Percentiles rank a stretch among this genome's conserved stretches.
phyloP scores from a whole-genome alignment of 2,113 vertebrate species.

The Nothocercus julius region DNA sequence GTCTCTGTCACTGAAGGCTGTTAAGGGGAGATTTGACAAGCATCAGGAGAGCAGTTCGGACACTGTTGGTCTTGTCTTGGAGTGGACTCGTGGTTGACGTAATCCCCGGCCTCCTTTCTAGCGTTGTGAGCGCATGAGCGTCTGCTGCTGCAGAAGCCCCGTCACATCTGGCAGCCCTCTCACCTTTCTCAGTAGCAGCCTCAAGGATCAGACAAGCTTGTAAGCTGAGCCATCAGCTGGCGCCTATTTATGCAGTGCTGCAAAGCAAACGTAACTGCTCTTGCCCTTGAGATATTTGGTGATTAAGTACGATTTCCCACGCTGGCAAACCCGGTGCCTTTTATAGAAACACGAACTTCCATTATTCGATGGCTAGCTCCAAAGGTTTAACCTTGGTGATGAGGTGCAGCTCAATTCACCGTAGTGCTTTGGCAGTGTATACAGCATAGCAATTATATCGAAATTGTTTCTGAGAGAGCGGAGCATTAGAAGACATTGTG shows the following conservation, averaged over 20 bases:
- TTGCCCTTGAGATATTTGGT: constrained; percentile 44
- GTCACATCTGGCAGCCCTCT: neutral
- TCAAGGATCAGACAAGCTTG: neutral
- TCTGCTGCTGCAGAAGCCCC: neutral
- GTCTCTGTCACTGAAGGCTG: neutral
- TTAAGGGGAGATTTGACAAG: neutral
- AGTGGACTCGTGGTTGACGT: accelerated
- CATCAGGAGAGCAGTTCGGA: neutral
- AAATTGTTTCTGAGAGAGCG: neutral
- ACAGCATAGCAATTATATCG: neutral
- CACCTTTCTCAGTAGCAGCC: neutral
- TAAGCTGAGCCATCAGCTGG: neutral
- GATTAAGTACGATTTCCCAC: constrained; percentile 1
- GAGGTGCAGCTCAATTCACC: neutral
- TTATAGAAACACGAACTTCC: constrained; percentile 9
- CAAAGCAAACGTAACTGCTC: neutral
- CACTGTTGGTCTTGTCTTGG: accelerated
- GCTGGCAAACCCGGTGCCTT: neutral
- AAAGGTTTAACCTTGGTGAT: neutral
- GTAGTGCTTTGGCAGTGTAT: neutral
- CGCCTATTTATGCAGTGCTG: neutral
- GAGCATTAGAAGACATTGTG: neutral
- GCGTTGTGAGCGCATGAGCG: neutral
- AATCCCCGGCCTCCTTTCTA: neutral
- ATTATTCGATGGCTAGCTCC: neutral